Conservation (phyloP, 2,797 vertebrate genomes). For the Vultur gryphus region DNA sequence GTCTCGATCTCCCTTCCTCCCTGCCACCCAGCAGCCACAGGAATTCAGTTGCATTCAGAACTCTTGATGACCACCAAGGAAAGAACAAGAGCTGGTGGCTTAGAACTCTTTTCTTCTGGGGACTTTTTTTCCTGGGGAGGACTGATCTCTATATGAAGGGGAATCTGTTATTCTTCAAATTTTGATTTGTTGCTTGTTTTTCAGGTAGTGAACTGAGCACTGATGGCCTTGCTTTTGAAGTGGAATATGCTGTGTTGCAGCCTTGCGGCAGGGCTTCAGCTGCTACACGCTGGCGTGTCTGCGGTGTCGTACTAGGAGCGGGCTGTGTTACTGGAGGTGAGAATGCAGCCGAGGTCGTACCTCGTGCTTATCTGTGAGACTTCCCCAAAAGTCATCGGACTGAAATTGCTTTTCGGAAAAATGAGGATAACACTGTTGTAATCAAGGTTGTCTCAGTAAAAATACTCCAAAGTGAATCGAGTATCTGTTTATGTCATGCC, state of each 20-base stretch:
- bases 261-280: rapidly evolving
- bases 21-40: background rate
- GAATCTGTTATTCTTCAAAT: background rate
- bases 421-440: background rate
- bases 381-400: background rate
- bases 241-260: background rate
- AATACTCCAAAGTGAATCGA: background rate
- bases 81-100: background rate
- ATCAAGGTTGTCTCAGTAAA: background rate
- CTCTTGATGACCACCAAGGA: background rate
- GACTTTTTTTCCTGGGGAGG: background rate
- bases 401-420: background rate
- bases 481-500: too few species aligned
- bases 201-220: background rate
- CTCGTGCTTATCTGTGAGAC: background rate
- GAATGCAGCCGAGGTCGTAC: background rate
- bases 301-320: background rate
- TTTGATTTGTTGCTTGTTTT: background rate
- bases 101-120: background rate
- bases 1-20: background rate
- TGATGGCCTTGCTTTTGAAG: background rate
- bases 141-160: background rate
- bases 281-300: background rate
- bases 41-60: background rate
- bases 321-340: background rate